A percentile compares a stretch with the other conserved stretches of the same genome.
These are phyloP conservation scores for Panonychus citri DNA, from an alignment of 1,140 invertebrate species.

Conservation along the genomic window DNA sequence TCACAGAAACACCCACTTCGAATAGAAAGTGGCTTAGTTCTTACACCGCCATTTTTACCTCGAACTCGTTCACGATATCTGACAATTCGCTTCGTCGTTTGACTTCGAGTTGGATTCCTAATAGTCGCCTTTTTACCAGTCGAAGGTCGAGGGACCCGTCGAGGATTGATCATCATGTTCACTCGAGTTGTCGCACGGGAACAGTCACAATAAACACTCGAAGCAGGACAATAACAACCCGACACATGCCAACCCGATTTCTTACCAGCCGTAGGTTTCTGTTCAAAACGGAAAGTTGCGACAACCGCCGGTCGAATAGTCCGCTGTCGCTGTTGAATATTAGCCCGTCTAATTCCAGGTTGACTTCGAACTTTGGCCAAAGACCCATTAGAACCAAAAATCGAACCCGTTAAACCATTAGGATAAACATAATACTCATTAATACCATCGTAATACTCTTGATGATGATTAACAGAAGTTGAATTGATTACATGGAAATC, in stretches of 20 bases:
- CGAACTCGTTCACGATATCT: neutral
- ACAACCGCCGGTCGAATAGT: neutral
- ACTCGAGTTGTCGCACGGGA: neutral
- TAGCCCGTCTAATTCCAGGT: no score
- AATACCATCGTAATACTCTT: no score
- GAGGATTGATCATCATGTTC: neutral
- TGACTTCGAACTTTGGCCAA: no score
- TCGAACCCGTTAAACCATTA: no score
- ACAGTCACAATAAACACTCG: neutral
- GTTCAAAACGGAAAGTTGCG: neutral
- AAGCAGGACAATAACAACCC: neutral
- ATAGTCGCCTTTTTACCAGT: no score
- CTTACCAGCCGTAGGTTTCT: neutral
- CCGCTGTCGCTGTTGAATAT: no score
- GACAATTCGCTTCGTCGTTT: neutral
- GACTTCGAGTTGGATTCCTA: neutral
- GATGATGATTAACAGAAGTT: no score
- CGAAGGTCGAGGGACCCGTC: neutral
- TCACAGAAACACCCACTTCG: neutral
- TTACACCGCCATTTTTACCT: neutral
- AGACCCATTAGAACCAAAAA: no score
- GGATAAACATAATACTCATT: no score
- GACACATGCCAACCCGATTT: neutral
- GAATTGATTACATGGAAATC: no score
- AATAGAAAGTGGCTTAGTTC: neutral